phyloP scores from a whole-genome alignment of 1,140 invertebrate genomes.

The Drosophila bifasciata region DNA sequence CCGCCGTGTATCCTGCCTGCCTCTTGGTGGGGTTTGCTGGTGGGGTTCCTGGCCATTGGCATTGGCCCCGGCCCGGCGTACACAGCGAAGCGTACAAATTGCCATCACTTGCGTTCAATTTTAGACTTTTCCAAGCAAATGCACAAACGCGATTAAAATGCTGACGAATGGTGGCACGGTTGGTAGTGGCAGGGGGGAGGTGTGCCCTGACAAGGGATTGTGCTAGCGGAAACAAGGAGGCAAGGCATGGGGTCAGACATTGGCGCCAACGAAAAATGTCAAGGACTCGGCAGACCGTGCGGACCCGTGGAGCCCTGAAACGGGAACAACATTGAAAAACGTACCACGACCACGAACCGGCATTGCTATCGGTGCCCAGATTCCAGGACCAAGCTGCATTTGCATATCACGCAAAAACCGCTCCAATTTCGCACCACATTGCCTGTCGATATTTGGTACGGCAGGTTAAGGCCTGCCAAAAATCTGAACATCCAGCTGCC shows the following conservation, averaged over 20 bases:
- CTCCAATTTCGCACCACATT: constrained; percentile 65
- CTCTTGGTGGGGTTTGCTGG: not conserved
- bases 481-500: constrained; percentile 1
- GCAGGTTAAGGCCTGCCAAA: constrained; percentile 39
- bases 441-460: constrained; percentile 38
- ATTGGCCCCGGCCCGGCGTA: constrained; percentile 48
- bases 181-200: not conserved
- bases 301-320: constrained; percentile 31
- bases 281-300: constrained; percentile 54
- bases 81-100: constrained; percentile 78
- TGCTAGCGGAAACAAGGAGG: too few species aligned
- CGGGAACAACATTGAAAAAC: constrained; percentile 47
- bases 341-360: too few species aligned
- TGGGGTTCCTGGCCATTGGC: not conserved
- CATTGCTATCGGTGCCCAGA: too few species aligned
- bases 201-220: too few species aligned
- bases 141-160: constrained; percentile 81
- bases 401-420: constrained; percentile 62
- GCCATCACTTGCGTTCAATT: constrained; percentile 82
- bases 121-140: constrained; percentile 83
- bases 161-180: constrained; percentile 68
- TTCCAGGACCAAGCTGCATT: constrained; percentile 41
- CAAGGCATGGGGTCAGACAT: constrained; percentile 5
- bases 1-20: not conserved
- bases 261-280: constrained; percentile 62